phyloP scores from a whole-genome alignment of 2,113 vertebrate species.

The Emydura subglobosa region DNA sequence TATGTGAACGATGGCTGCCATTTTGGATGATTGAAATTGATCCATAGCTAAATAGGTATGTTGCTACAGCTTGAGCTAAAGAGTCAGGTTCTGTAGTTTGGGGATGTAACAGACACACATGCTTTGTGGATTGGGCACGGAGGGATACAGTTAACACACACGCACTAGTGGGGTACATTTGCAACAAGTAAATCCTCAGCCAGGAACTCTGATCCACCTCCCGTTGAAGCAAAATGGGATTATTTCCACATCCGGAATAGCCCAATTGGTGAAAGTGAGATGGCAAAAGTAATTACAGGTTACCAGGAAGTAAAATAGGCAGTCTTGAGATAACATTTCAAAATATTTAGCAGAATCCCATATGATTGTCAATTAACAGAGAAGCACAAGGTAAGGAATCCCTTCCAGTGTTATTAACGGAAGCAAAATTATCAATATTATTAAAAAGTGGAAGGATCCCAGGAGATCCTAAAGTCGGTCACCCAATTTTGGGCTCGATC shows the following conservation, averaged over 20 bases:
- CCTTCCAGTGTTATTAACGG: background rate
- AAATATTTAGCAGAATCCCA: background rate
- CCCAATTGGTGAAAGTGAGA: background rate
- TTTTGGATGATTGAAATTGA: background rate
- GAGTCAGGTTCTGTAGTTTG: background rate
- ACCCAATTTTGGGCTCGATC: background rate
- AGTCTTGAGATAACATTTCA: background rate
- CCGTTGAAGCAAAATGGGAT: background rate
- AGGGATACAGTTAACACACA: background rate
- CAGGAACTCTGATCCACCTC: background rate
- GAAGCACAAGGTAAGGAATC: background rate
- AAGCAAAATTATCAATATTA: background rate
- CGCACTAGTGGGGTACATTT: background rate
- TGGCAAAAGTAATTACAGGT: background rate
- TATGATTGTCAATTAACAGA: background rate
- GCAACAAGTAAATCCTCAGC: background rate
- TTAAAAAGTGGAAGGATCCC: background rate
- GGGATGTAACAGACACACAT: background rate
- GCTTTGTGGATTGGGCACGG: background rate
- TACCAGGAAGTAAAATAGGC: background rate
- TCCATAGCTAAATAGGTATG: background rate
- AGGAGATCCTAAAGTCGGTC: background rate
- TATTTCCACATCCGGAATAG: background rate
- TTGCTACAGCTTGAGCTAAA: background rate
- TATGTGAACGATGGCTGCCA: background rate